These are phyloP conservation scores for Drosophila aldrichi DNA, from an alignment of 2,888 invertebrate genomes.

Conservation along the genomic window DNA sequence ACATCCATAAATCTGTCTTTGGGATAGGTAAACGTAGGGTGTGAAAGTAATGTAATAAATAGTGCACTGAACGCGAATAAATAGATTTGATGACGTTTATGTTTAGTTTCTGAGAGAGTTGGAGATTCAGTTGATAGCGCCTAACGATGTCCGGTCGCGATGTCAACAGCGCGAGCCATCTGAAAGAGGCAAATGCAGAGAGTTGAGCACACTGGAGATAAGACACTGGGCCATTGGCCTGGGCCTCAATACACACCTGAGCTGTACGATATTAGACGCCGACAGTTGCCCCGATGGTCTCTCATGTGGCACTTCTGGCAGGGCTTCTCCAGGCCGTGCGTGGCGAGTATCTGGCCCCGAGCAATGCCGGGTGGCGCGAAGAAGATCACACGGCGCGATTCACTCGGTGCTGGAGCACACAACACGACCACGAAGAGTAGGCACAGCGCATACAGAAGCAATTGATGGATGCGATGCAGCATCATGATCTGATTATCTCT, in stretches of 20 bases:
- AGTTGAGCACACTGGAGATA: background rate
- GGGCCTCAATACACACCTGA: conserved; percentile 55
- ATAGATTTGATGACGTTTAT: conserved; percentile 26
- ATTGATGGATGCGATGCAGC: conserved; percentile 50
- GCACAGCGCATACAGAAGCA: conserved; percentile 57
- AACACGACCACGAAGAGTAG: conserved; percentile 63
- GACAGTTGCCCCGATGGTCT: conserved; percentile 82
- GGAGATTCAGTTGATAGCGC: conserved; percentile 56
- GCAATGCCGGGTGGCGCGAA: conserved; percentile 66
- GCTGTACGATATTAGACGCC: conserved; percentile 78
- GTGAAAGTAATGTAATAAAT: conserved; percentile 47
- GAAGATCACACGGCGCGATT: conserved; percentile 80
- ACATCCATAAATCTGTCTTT: conserved; percentile 11
- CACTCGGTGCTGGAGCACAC: conserved; percentile 61
- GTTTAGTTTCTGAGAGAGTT: conserved; percentile 39
- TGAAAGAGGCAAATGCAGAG: conserved; percentile 39
- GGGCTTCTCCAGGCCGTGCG: conserved; percentile 68
- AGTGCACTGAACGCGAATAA: conserved; percentile 36
- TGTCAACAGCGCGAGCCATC: conserved; percentile 71
- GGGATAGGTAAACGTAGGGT: background rate
- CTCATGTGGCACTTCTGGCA: conserved; percentile 82
- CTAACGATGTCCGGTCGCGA: background rate
- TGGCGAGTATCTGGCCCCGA: conserved; percentile 77
- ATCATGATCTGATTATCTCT: conserved; percentile 19
- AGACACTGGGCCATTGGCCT: too few species aligned